Evolutionary conservation across 2,797 vertebrate species (phyloP).

Genomic region (Lithobates pipiens): DNA sequence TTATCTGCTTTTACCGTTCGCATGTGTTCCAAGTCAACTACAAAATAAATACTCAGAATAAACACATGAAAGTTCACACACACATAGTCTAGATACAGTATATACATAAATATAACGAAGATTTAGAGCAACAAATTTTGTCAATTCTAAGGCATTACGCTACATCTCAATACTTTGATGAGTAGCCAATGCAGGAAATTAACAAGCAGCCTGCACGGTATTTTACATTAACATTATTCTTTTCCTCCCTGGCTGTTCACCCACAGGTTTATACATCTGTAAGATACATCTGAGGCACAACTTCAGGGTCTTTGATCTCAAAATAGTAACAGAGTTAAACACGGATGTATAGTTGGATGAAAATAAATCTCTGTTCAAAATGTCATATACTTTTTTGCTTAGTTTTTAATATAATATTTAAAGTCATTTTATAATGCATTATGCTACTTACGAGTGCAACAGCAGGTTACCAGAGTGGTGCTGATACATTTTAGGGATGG

Average conservation of each 20-base stretch:
- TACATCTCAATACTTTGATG: conserved; percentile 44
- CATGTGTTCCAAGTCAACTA: conserved; percentile 98
- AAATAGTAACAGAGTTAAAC: not conserved
- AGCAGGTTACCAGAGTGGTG: conserved; percentile 9
- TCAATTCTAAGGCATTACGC: conserved; percentile 27
- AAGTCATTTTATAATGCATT: conserved; percentile 2
- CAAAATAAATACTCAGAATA: conserved; percentile 65
- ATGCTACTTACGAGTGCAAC: not conserved
- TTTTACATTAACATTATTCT: conserved; percentile 39
- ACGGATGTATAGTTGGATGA: not conserved
- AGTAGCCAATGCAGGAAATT: conserved; percentile 43
- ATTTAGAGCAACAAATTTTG: conserved; percentile 43
- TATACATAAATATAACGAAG: conserved; percentile 11
- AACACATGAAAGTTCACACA: not conserved
- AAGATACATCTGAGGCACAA: conserved; percentile 33
- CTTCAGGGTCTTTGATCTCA: conserved; percentile 32
- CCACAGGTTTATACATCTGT: conserved; percentile 43
- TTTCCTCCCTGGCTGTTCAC: conserved; percentile 19
- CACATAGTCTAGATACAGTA: not conserved
- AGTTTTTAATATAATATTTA: not conserved
- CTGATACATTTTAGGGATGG: not conserved
- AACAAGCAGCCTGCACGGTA: conserved; percentile 29
- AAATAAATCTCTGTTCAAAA: not conserved
- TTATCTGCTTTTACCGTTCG: conserved; percentile 95
- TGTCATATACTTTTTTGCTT: not conserved